These are phyloP conservation scores for Cynodonichthys magdalenae DNA, from an alignment of 2,797 vertebrate genomes.

Conservation along the genomic window DNA sequence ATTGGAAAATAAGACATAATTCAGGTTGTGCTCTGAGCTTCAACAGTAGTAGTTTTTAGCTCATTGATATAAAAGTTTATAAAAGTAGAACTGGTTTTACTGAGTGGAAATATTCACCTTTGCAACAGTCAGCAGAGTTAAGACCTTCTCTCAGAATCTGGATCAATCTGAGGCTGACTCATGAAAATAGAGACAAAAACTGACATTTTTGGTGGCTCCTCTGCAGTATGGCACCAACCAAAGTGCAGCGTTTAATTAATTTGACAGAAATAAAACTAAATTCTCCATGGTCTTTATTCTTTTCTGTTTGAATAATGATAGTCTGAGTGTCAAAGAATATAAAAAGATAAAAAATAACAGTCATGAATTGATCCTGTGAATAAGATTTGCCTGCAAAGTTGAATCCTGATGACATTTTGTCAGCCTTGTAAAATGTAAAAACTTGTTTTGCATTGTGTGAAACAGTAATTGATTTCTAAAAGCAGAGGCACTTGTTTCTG, in stretches of 20 bases:
- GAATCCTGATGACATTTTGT: slow-evolving; percentile 2
- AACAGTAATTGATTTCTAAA: neutral
- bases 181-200: slow-evolving; percentile 52
- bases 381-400: neutral
- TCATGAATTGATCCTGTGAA: too few species aligned
- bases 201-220: slow-evolving; percentile 35
- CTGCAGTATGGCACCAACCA: slow-evolving; percentile 30
- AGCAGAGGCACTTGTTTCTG: neutral
- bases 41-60: neutral
- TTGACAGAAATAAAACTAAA: slow-evolving; percentile 17
- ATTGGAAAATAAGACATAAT: neutral
- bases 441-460: neutral
- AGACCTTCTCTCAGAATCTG: slow-evolving; percentile 34
- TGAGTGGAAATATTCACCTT: slow-evolving; percentile 31
- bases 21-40: neutral
- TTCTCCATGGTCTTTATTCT: slow-evolving; percentile 28
- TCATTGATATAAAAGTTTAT: too few species aligned
- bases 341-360: too few species aligned
- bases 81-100: too few species aligned
- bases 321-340: slow-evolving; percentile 10
- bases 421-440: neutral
- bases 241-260: slow-evolving; percentile 35
- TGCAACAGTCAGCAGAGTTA: slow-evolving; percentile 23
- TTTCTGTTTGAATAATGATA: slow-evolving; percentile 9
- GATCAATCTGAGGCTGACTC: slow-evolving; percentile 63